Evolutionary conservation across 2,113 vertebrate species (phyloP).

Genomic region (Ascaphus truei): DNA sequence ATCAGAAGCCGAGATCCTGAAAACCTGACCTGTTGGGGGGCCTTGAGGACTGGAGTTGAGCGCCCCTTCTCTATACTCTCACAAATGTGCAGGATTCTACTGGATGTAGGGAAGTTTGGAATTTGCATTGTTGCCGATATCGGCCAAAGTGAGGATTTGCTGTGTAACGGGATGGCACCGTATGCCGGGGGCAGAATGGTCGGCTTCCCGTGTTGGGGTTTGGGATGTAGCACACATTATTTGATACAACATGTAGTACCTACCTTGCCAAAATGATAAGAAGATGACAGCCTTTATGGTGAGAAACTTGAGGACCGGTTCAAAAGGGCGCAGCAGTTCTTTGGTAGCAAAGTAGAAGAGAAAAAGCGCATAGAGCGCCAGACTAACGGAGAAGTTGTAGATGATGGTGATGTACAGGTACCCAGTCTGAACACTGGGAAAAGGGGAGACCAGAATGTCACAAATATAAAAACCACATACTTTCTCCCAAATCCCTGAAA

Average conservation of each 20-base stretch:
- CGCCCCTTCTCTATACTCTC: no score
- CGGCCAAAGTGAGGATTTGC: no score
- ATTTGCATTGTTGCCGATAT: no score
- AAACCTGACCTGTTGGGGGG: no score
- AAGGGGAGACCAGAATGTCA: neutral
- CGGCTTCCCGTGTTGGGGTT: no score
- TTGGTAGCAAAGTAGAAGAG: constrained; percentile 91
- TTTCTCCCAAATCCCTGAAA: neutral
- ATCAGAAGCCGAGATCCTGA: no score
- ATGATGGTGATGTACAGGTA: constrained; percentile 93
- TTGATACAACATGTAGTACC: constrained; percentile 8
- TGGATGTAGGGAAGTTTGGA: no score
- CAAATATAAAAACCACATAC: neutral
- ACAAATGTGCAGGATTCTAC: no score
- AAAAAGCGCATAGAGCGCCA: constrained; percentile 88
- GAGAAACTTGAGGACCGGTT: constrained; percentile 91
- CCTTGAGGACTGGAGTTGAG: no score
- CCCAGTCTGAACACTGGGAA: constrained; percentile 75
- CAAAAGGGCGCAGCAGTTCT: constrained; percentile 83
- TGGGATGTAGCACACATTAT: no score
- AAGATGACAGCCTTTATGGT: constrained; percentile 96
- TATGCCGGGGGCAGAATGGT: no score
- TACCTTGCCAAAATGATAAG: constrained; percentile 97
- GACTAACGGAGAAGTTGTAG: constrained; percentile 91
- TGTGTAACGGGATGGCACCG: no score